These are phyloP conservation scores for Caenorhabditis japonica DNA, from an alignment of 2,888 invertebrate genomes.

Conservation along the genomic window DNA sequence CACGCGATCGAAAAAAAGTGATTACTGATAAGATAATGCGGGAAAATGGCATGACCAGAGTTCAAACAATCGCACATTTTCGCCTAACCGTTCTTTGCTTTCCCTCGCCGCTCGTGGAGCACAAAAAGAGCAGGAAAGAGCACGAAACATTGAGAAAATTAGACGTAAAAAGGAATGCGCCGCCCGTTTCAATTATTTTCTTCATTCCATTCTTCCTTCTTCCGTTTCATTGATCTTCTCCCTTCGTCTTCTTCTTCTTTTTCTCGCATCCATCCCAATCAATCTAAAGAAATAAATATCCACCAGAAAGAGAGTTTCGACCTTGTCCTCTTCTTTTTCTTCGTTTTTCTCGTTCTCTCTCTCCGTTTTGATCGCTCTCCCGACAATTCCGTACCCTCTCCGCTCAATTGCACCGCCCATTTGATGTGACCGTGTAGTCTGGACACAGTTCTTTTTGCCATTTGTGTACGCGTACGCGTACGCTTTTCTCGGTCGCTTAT, in stretches of 20 bases:
- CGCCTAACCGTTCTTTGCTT: conserved; percentile 30
- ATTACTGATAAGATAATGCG: conserved; percentile 33
- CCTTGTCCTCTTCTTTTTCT: conserved; percentile 42
- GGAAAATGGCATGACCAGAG: conserved; percentile 47
- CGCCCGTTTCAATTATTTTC: too few relatives aligned
- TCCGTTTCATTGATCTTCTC: not conserved
- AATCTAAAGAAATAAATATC: conserved; percentile 17
- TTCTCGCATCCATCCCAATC: conserved; percentile 19
- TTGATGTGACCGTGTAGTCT: conserved; percentile 35
- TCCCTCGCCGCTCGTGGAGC: not conserved
- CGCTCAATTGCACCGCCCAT: conserved; percentile 44
- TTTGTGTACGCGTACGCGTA: conserved; percentile 16
- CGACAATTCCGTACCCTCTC: conserved; percentile 29
- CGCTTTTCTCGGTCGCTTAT: conserved; percentile 1
- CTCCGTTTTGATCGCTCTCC: conserved; percentile 5
- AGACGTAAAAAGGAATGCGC: conserved; percentile 8
- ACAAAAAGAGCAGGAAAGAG: not conserved
- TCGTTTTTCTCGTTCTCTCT: conserved; percentile 6
- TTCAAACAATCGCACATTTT: conserved; percentile 26
- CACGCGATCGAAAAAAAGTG: not conserved
- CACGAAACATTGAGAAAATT: not conserved
- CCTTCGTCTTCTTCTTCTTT: not conserved
- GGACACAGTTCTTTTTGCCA: conserved; percentile 31
- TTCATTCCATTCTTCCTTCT: too few relatives aligned
- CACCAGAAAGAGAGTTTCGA: conserved; percentile 34